Conservation (phyloP, 2,797 vertebrate genomes). For the Rhinatrema bivittatum region DNA sequence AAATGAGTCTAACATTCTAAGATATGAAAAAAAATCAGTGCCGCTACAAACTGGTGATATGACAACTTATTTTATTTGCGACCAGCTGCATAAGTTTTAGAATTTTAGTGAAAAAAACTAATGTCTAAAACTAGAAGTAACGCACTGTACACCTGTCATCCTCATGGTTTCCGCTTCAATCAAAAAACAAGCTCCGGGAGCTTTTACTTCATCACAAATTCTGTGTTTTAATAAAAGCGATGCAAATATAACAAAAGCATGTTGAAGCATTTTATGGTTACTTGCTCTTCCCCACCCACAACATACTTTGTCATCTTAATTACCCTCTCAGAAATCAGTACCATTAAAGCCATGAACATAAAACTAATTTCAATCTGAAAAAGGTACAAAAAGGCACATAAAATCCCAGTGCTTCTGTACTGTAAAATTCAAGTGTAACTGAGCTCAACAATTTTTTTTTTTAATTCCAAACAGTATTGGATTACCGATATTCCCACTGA, state of each 20-base stretch:
- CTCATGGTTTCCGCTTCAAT: constrained; percentile 63
- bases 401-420: constrained; percentile 99
- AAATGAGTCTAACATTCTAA: constrained; percentile 85
- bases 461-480: constrained; percentile 81
- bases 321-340: constrained; percentile 95
- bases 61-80: constrained; percentile 92
- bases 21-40: constrained; percentile 69
- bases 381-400: constrained; percentile 99
- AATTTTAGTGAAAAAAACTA: constrained; percentile 80
- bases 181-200: constrained; percentile 73
- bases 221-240: constrained; percentile 80
- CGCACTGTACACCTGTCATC: constrained; percentile 79
- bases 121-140: constrained; percentile 80
- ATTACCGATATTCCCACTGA: constrained; percentile 80
- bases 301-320: constrained; percentile 79
- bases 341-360: constrained; percentile 99
- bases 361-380: constrained; percentile 98
- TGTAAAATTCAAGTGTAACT: constrained; percentile 99
- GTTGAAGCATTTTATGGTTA: constrained; percentile 84
- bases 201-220: constrained; percentile 58
- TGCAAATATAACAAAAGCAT: constrained; percentile 81
- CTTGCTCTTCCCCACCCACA: constrained; percentile 60
- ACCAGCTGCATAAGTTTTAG: constrained; percentile 86
- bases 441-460: constrained; percentile 75
- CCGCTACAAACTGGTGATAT: constrained; percentile 89